Evolutionary conservation across 2,797 vertebrate genomes (phyloP), one percentile per base, ranked within the genome.

Genomic region (Discoglossus pictus): DNA sequence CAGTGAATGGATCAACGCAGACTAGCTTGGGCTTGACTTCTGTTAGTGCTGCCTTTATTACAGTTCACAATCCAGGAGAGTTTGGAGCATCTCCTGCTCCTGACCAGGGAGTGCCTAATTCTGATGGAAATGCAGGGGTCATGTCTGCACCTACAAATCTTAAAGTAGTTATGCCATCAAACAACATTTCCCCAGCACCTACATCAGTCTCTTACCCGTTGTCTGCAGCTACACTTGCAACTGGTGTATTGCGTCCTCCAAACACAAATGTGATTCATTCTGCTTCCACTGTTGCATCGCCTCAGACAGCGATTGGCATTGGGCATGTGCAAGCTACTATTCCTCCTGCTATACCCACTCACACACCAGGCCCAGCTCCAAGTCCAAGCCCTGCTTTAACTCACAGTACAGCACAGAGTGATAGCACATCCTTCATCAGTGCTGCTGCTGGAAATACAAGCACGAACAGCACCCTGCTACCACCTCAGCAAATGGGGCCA

Each of bases 331-430:
- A 82, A 74, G 61, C 88, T 42, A 73, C 81, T 2, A 78, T 83
- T 54, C 87, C 92, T 65, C 90, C 89, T 1, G 89, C 89, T 0
- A 89, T 94, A 55, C 94, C 94, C 2, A 93, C 93, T 0, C 94
- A 94, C 62, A 92, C 89, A 0, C 93, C 94, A 1, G 92, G 93
- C 35, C 93, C 94, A 1, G 92, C 91, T 58, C 93, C 93, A 0
- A 94, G 91, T 78, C 90, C 90, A 0, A 94, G 90, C 81, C 93
- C 94, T 0, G 92, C 93, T 7, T 80, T 93, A 2, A 93, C 91
- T 35, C 94, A 93, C 82, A 95, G 93, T 82, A 92, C 89, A 0
- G 92, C 93, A 1, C 93, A 93, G 79, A 93, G 91, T 0, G 92
- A 96, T 81, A 90, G 89, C 66, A 90, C 90, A 0, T 86, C 93